Evolutionary conservation across 2,797 vertebrate genomes (phyloP), one percentile per base, ranked within the genome.

Genomic region (Mus minutoides): DNA sequence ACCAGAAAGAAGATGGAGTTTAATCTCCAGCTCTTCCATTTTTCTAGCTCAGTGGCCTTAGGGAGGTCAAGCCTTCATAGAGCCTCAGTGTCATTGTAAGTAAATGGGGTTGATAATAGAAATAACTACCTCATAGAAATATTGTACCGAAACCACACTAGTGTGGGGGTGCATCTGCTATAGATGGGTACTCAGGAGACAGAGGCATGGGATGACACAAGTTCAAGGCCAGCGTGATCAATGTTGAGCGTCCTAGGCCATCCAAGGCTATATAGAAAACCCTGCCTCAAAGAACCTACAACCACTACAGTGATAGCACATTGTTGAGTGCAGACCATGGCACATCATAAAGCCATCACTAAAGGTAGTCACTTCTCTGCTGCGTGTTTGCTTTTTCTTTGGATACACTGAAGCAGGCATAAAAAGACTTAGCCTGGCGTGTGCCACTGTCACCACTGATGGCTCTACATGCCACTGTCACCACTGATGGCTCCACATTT

Each of bases 71-170:
- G 31, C 84, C 56, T 16, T 88, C 62, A n/a, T 3, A 54, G 26
- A 92, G 29, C 40, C 69, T 95, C 75, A 64, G 56, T 78, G 80
- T 92, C 84, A 37, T 88, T 49, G 12, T 60, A 85, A 94, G 29
- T 92, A 85, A 90, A 31, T 46, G 64, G 21, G 40, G 13, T 73
- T 76, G 64, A 52, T 73, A 46, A 85, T 49, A 87, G 87, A 93
- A 43, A 1, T 60, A 86, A 46, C 67, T 75, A 21, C 12, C 5
- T 60, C 31, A 73, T 82, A 75, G 67, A 54, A 43, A 43, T 54
- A 52, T 91, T 78, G 60, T n/a, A 46, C 77, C 73, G 80, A 91
- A 73, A 56, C 22, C 12, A 60, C 40, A 75, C 26, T 22, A 58
- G 11, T 40, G 1, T 76, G 71, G 69, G 43, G 54, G 52, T 56